Base-by-base conservation (phyloP, 2,113 vertebrate species). In the Oncorhynchus kisutch region DNA sequence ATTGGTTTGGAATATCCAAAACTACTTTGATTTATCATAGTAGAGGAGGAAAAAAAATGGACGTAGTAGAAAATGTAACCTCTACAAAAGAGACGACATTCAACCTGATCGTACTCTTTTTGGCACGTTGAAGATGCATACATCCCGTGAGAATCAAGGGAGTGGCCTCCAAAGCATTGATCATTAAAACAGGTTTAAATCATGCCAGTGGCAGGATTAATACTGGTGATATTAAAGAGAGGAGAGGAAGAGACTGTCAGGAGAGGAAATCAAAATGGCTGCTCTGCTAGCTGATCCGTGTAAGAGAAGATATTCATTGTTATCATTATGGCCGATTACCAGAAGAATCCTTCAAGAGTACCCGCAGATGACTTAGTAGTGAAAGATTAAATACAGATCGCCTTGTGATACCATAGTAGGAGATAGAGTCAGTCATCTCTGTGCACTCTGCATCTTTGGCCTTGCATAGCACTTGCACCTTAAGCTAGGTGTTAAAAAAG, bases 381-480 rank as follows among this genome's bases (percentile, higher is more conserved):
- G 24, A 69, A 51, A 72, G 74, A 72, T 5, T 25, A 83, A 71
- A 84, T 67, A 29, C 49, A 34, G 81, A 65, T 67, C 14, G 54
- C 65, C 77, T 25, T 80, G 70, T 8, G 14, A 51, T 18, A 48
- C 62, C 62, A 65, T 25, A 22, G 24, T 16, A 54, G 34, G n/a
- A 59, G 72, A 80, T 62, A 25, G 49, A 75, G n/a, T 71, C 72
- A 51, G 82, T 34, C 5, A 6, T 34, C 31, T 34, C 31, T 4
- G 75, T 83, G 84, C 80, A 80, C 78, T 0, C 25, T 80, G 80
- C 81, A 73, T 90, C 90, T 91, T 92, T 91, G 92, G 92, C 86
- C 34, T 84, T 73, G 78, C 82, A 77, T 82, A 80, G 79, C 82
- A 71, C 83, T 62, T n/a, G 14, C 12, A 80, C 6, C 57, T 78